Evolutionary conservation across 1,140 invertebrate genomes (phyloP).

Genomic region (Drosophila miranda): DNA sequence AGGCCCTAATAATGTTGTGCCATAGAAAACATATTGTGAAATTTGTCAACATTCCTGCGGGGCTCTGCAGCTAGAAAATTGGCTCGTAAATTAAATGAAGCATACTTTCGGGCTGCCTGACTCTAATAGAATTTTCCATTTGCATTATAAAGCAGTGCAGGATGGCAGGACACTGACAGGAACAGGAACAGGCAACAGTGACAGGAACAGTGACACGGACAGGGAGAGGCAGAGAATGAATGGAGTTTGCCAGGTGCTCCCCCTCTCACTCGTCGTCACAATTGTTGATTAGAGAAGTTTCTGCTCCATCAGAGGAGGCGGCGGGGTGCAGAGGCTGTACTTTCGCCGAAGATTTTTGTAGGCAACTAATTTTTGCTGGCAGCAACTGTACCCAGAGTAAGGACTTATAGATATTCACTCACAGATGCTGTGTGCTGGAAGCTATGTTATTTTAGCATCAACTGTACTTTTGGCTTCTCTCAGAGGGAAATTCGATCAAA

Average conservation of each 20-base stretch:
- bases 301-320: too few species aligned
- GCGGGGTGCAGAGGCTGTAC: background rate
- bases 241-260: slow-evolving; percentile 33
- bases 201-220: slow-evolving; percentile 5
- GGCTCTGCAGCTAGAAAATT: slow-evolving; percentile 51
- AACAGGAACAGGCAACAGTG: slow-evolving; percentile 3
- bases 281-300: slow-evolving; percentile 37
- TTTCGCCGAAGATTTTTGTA: background rate
- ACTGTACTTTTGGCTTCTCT: too few species aligned
- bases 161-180: slow-evolving; percentile 5
- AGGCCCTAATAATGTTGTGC: slow-evolving; percentile 21
- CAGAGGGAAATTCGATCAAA: too few species aligned
- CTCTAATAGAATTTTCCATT: slow-evolving; percentile 69
- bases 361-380: slow-evolving; percentile 13
- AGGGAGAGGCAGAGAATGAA: slow-evolving; percentile 28
- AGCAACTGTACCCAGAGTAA: background rate
- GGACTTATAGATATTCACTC: too few species aligned
- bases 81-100: slow-evolving; percentile 68
- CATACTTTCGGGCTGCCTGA: slow-evolving; percentile 20
- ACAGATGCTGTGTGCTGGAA: background rate
- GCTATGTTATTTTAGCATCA: too few species aligned
- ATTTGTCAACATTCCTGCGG: slow-evolving; percentile 47
- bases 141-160: slow-evolving; percentile 54
- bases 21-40: slow-evolving; percentile 63
- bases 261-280: background rate